Evolutionary conservation across 2,113 vertebrate species (phyloP), one percentile per base, ranked within the genome.

Genomic region (Notarius quadriscutis): DNA sequence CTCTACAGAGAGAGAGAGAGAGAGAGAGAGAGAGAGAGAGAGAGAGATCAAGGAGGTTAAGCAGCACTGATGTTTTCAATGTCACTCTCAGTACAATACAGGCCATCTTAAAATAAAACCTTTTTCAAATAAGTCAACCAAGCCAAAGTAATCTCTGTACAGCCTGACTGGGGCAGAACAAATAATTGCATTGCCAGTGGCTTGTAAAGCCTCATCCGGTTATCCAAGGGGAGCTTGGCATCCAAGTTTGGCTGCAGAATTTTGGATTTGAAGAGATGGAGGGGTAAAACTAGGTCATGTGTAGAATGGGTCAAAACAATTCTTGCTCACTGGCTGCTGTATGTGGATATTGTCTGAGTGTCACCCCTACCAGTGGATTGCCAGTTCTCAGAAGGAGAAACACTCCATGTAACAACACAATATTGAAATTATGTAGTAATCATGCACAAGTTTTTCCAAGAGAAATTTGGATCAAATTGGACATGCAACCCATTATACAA

Each of bases 241-340:
- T 87, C 83, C 75, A 88, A 81, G 77, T 62, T 80, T 87, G 67
- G 82, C 89, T 67, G 62, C 83, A 84, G 83, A 82, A 62, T 75
- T 89, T 84, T 77, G 25, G 80, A 63, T 87, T 83, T 87, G 60
- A 69, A 65, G 34, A 72, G 82, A 34, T 65, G 85, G 60, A 11
- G 55, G 62, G 14, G 48, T 51, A 51, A 89, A 92, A 92, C 86
- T 91, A 91, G 91, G 91, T 91, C 90, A 91, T 84, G 48, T 84
- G 81, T 71, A 69, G 83, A 88, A 77, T 58, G 79, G 78, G 83
- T 58, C 65, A 69, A 77, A 55, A 72, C 67, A 74, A 75, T 10
- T 27, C 30, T 75, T 58, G 18, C 50, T 81, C 25, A 18, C 79
- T 60, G 72, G 58, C 83, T 78, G 74, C 51, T 86, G 81, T 79